A percentile compares a stretch with the other conserved stretches of the same genome.
phyloP scores from a whole-genome alignment of 2,888 invertebrate species.

The Cordilura impudica region DNA sequence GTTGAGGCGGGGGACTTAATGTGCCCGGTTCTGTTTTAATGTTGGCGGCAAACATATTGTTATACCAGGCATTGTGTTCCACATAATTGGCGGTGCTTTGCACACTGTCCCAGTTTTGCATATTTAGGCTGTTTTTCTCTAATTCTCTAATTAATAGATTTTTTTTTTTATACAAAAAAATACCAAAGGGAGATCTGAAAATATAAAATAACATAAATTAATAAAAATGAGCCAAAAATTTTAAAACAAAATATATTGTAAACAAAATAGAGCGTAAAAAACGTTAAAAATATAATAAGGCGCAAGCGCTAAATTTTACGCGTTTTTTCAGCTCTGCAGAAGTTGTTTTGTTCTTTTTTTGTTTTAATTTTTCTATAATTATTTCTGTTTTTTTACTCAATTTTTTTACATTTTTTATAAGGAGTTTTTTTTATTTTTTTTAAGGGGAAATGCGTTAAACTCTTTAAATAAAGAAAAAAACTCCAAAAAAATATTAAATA shows the following conservation, averaged over 20 bases:
- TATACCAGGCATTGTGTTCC: conserved; percentile 76
- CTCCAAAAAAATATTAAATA: neutral
- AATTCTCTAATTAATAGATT: neutral
- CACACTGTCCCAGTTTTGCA: conserved; percentile 77
- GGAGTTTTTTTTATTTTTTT: neutral
- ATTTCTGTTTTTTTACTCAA: neutral
- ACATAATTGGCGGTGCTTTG: conserved; percentile 74
- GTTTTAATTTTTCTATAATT: neutral
- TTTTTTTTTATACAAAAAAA: conserved; percentile 3
- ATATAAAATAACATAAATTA: conserved; percentile 12
- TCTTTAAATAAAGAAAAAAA: neutral
- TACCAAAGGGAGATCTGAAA: conserved; percentile 39
- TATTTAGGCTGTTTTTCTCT: conserved; percentile 63
- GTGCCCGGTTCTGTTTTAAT: conserved; percentile 74
- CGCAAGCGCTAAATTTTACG: conserved; percentile 57
- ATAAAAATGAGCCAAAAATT: conserved; percentile 5
- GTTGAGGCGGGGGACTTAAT: conserved; percentile 46
- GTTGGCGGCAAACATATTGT: conserved; percentile 74
- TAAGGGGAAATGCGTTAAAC: neutral
- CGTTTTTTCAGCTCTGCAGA: conserved; percentile 19
- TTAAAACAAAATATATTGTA: neutral
- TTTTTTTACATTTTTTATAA: neutral
- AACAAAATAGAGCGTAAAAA: conserved; percentile 23
- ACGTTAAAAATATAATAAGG: neutral
- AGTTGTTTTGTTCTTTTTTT: conserved; percentile 1